A percentile compares a stretch with the other conserved stretches of the same genome.
Evolutionary conservation across 2,797 vertebrate species (phyloP).

Genomic region (Nyctibius grandis): DNA sequence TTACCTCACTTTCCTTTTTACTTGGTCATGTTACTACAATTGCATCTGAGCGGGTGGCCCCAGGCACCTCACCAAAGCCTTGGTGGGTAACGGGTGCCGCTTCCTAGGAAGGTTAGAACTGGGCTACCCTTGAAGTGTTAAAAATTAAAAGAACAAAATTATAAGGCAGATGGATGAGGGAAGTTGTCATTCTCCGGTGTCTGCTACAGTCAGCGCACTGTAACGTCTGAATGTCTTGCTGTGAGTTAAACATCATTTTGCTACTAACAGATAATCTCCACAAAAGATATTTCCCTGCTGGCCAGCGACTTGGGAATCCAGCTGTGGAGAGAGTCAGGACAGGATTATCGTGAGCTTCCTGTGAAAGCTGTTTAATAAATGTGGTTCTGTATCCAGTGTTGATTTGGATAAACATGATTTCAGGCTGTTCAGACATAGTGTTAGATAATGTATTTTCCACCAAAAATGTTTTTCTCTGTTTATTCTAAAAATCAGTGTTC

Average conservation of each 20-base stretch:
- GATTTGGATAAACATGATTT: slow-evolving; percentile 4
- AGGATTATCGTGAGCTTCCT: neutral
- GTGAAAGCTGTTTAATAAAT: neutral
- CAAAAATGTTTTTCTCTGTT: neutral
- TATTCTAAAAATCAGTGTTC: neutral
- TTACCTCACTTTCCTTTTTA: neutral
- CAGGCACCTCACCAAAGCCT: neutral
- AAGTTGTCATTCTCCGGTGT: neutral
- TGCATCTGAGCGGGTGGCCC: neutral
- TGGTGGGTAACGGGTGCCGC: neutral
- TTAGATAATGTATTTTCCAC: neutral
- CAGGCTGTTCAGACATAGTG: neutral
- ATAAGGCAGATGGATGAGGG: neutral
- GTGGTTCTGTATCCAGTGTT: neutral
- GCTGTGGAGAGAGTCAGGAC: neutral
- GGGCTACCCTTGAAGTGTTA: neutral
- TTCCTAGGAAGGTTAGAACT: neutral
- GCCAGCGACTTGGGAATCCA: neutral
- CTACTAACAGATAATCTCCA: slow-evolving; percentile 8
- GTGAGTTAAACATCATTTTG: slow-evolving; percentile 36
- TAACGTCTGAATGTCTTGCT: neutral
- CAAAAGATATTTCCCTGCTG: neutral
- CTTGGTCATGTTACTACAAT: neutral
- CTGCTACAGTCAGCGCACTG: neutral
- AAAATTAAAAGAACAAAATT: neutral